Evolutionary conservation across 2,797 vertebrate genomes (phyloP).

Genomic region (Helarctos malayanus): DNA sequence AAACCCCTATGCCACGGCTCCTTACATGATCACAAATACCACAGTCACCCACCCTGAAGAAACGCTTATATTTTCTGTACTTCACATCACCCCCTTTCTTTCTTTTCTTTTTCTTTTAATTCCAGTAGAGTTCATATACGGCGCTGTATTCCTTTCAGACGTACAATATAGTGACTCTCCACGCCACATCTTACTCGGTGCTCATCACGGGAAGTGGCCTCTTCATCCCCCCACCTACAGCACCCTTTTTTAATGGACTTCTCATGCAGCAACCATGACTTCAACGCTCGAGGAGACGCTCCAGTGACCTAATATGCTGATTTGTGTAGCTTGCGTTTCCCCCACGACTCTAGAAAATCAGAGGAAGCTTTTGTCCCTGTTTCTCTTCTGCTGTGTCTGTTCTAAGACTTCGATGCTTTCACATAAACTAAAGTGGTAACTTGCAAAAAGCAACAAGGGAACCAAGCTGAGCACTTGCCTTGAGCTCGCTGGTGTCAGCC

Average conservation of each 20-base stretch:
- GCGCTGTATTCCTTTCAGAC: neutral
- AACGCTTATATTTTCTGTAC: neutral
- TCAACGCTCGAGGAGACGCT: neutral
- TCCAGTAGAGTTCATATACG: neutral
- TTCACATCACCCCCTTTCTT: neutral
- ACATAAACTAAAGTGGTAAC: neutral
- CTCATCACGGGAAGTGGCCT: neutral
- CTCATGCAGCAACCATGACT: neutral
- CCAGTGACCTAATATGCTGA: too few species aligned
- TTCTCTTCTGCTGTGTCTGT: neutral
- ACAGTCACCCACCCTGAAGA: neutral
- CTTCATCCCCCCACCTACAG: neutral
- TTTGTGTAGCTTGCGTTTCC: neutral
- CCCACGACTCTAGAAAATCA: neutral
- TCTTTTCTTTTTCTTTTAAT: neutral
- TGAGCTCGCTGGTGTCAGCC: conserved; percentile 93
- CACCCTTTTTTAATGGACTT: neutral
- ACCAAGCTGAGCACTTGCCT: conserved; percentile 90
- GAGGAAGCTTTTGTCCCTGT: neutral
- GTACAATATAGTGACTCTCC: neutral
- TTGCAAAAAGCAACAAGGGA: conserved; percentile 14
- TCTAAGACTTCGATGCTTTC: neutral
- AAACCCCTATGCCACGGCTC: neutral
- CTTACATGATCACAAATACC: neutral
- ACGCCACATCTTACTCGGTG: neutral